Percentiles rank a stretch among this genome's conserved stretches.
phyloP scores from a whole-genome alignment of 1,140 invertebrate genomes.

The Cephus cinctus region DNA sequence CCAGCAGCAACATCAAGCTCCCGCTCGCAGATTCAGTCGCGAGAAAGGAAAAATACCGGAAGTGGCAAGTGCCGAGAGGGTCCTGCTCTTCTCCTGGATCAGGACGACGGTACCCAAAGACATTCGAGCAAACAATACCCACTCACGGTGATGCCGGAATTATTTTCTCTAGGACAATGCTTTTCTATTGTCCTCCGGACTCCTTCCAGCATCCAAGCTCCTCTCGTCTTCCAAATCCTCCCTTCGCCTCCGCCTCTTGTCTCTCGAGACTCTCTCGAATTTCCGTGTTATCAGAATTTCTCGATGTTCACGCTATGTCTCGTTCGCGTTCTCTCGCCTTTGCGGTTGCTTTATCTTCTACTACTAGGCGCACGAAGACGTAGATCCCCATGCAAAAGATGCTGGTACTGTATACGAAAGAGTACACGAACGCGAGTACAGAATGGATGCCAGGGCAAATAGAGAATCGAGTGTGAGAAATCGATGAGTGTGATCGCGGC shows the following conservation, averaged over 20 bases:
- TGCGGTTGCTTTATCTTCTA: too few relatives aligned
- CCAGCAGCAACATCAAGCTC: too few relatives aligned
- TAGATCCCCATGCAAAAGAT: not conserved
- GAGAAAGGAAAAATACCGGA: slow-evolving; percentile 21
- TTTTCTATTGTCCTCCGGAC: too few relatives aligned
- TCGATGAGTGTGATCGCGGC: slow-evolving; percentile 55
- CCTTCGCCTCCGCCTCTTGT: too few relatives aligned
- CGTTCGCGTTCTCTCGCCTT: too few relatives aligned
- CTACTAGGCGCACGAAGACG: not conserved
- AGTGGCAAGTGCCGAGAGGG: not conserved
- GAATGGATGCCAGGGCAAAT: slow-evolving; percentile 12
- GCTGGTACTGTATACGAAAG: not conserved
- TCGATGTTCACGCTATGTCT: too few relatives aligned
- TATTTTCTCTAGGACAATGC: not conserved
- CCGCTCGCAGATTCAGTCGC: slow-evolving; percentile 25
- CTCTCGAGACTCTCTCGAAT: too few relatives aligned
- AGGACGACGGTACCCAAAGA: too few relatives aligned
- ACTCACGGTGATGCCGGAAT: not conserved
- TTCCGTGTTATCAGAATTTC: too few relatives aligned
- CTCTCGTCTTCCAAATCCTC: too few relatives aligned
- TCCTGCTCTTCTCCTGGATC: too few relatives aligned
- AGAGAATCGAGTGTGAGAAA: slow-evolving; percentile 49
- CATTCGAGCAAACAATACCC: slow-evolving; percentile 1
- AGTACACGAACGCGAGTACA: slow-evolving; percentile 13
- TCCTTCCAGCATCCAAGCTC: too few relatives aligned